These are phyloP conservation scores for Menidia menidia DNA, from an alignment of 2,797 vertebrate species.

Conservation along the genomic window DNA sequence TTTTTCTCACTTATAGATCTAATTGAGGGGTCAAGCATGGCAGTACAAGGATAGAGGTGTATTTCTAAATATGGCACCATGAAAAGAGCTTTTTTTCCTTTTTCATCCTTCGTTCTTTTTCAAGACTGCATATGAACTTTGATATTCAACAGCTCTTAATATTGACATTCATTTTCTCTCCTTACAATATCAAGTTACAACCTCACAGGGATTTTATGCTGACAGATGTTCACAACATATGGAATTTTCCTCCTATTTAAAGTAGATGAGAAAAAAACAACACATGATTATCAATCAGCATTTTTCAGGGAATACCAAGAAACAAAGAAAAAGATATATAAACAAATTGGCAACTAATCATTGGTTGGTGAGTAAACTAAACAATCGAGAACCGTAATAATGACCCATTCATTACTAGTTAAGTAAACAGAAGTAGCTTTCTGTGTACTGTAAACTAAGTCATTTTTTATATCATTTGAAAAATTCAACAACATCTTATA, in stretches of 20 bases:
- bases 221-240: background rate
- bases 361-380: too few relatives aligned
- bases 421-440: too few relatives aligned
- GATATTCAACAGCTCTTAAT: background rate
- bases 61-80: slow-evolving; percentile 10
- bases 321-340: too few relatives aligned
- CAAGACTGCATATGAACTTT: slow-evolving; percentile 23
- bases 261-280: background rate
- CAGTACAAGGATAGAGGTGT: slow-evolving; percentile 19
- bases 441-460: too few relatives aligned
- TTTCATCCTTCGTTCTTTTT: slow-evolving; percentile 12
- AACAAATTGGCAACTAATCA: too few relatives aligned
- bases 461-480: too few relatives aligned
- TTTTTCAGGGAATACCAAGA: too few relatives aligned
- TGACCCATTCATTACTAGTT: too few relatives aligned
- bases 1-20: slow-evolving; percentile 20
- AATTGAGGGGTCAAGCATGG: slow-evolving; percentile 14
- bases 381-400: too few relatives aligned
- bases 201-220: slow-evolving; percentile 24
- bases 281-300: too few relatives aligned
- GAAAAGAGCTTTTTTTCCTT: slow-evolving; percentile 1
- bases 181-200: background rate
- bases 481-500: too few relatives aligned
- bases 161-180: slow-evolving; percentile 14
- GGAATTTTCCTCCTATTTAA: slow-evolving; percentile 11